A percentile compares a stretch with the other conserved stretches of the same genome.
phyloP scores from a whole-genome alignment of 2,888 invertebrate genomes.

The Siphonodentalium dalli region DNA sequence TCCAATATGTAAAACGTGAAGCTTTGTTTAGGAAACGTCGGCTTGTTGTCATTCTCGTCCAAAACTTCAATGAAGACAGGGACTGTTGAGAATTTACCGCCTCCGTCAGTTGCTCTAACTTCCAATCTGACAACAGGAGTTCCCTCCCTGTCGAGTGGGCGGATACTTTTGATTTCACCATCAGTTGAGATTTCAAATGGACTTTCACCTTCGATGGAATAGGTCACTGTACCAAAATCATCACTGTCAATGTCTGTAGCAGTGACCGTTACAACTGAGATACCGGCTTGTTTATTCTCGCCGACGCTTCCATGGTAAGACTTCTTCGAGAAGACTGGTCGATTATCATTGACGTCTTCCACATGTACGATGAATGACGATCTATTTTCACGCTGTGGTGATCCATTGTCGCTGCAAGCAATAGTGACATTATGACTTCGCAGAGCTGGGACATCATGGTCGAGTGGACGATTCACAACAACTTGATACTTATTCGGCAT shows the following conservation, averaged over 20 bases:
- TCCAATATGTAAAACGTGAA: slow-evolving; percentile 90
- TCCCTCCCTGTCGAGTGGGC: slow-evolving; percentile 82
- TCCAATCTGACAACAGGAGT: slow-evolving; percentile 91
- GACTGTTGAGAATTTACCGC: slow-evolving; percentile 74
- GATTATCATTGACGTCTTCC: slow-evolving; percentile 56
- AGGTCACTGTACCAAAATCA: slow-evolving; percentile 65
- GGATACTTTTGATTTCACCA: slow-evolving; percentile 84
- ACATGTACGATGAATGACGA: slow-evolving; percentile 49
- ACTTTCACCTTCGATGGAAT: slow-evolving; percentile 75
- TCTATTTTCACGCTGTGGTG: slow-evolving; percentile 44
- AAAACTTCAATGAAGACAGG: slow-evolving; percentile 80
- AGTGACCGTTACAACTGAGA: slow-evolving; percentile 59
- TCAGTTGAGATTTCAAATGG: slow-evolving; percentile 85
- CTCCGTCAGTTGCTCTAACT: slow-evolving; percentile 81
- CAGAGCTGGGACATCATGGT: slow-evolving; percentile 44
- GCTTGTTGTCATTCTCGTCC: slow-evolving; percentile 95
- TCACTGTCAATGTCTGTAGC: slow-evolving; percentile 74
- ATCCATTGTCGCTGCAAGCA: slow-evolving; percentile 51
- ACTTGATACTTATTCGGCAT: slow-evolving; percentile 39
- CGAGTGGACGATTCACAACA: slow-evolving; percentile 40
- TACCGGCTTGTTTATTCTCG: slow-evolving; percentile 47
- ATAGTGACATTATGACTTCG: slow-evolving; percentile 51
- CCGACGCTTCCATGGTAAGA: slow-evolving; percentile 43
- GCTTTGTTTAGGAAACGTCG: slow-evolving; percentile 88
- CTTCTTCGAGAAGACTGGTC: slow-evolving; percentile 43